Evolutionary conservation across 1,140 invertebrate species (phyloP), one percentile per base, ranked within the genome.

Genomic region (Rhopalosiphum padi): DNA sequence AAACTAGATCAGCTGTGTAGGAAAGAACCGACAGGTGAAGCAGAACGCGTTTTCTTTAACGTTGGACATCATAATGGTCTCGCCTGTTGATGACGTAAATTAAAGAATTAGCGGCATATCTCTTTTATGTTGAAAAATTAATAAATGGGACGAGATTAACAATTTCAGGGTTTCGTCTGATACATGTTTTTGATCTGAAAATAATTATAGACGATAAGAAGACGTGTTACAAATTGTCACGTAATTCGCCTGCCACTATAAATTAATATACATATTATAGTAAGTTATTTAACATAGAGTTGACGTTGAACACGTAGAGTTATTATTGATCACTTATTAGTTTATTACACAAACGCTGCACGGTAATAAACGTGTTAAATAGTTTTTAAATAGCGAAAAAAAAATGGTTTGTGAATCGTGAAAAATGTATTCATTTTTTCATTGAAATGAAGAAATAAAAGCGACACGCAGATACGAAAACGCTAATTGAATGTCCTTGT

Each of bases 21-120:
- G 37, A 89, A 88, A 89, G n/a, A 89, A 53, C 30, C 48, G 35
- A 51, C 35, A 77, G 60, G 60, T 53, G n/a, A 89, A 37, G 87
- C 87, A 48, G 48, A 89, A 89, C 87, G 7, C 48, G 46, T 23
- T 53, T 35, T 35, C n/a, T 43, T 46, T 7, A 41, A 11, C 25
- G 43, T 86, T 46, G 23, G 6, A 46, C 23, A n/a, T 77, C n/a
- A 77, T 77, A 77, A 46, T 46, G 85, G 85, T 53, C 87, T 89
- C 87, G n/a, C 46, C 35, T 8, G 46, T 21, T 51, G 87, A 89
- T 51, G 46, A 88, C 43, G n/a, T 37, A 35, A 37, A 89, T 89
- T 53, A 89, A 89, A 21, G 48, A 89, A 89, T 89, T 89, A 89
- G 87, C 48, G 87, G 87, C 48, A 37, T 35, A 37, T 37, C n/a